A percentile compares a stretch with the other conserved stretches of the same genome.
These are phyloP conservation scores for Brachyhypopomus occidentalis DNA, from an alignment of 2,113 vertebrate species.

Conservation along the genomic window DNA sequence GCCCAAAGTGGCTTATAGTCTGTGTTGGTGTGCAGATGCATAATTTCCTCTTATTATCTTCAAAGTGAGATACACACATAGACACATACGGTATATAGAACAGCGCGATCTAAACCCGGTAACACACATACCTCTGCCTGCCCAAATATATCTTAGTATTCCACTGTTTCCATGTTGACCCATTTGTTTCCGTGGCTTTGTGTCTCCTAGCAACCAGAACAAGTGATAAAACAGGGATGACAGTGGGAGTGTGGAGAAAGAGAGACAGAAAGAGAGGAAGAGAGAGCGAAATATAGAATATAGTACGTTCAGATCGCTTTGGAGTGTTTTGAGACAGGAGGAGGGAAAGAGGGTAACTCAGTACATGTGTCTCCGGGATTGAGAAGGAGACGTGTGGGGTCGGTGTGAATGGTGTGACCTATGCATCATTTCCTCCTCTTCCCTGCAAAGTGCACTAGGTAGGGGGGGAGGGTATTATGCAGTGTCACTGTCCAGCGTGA, in stretches of 20 bases:
- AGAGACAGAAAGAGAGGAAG: constrained; percentile 57
- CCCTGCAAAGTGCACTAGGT: constrained; percentile 10
- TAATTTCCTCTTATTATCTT: background rate
- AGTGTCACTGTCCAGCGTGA: constrained; percentile 6
- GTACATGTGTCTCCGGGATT: constrained; percentile 24
- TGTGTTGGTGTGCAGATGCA: background rate
- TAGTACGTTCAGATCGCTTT: constrained; percentile 53
- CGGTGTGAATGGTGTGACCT: background rate
- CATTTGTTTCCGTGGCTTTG: constrained; percentile 71
- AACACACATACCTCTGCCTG: constrained; percentile 54
- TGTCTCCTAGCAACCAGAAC: constrained; percentile 76
- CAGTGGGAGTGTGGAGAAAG: constrained; percentile 67
- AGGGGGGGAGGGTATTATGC: background rate
- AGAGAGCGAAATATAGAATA: constrained; percentile 17
- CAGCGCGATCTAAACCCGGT: constrained; percentile 27
- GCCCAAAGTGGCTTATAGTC: background rate
- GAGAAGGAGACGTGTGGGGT: background rate
- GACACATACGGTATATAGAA: constrained; percentile 13
- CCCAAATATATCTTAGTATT: constrained; percentile 58
- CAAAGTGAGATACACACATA: constrained; percentile 10
- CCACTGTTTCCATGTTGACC: constrained; percentile 69
- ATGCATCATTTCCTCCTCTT: constrained; percentile 36
- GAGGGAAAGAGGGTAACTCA: background rate
- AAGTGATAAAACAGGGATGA: constrained; percentile 76
- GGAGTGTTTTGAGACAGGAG: constrained; percentile 51